Evolutionary conservation across 2,888 invertebrate genomes (phyloP).

Genomic region (Hemaris fuciformis): DNA sequence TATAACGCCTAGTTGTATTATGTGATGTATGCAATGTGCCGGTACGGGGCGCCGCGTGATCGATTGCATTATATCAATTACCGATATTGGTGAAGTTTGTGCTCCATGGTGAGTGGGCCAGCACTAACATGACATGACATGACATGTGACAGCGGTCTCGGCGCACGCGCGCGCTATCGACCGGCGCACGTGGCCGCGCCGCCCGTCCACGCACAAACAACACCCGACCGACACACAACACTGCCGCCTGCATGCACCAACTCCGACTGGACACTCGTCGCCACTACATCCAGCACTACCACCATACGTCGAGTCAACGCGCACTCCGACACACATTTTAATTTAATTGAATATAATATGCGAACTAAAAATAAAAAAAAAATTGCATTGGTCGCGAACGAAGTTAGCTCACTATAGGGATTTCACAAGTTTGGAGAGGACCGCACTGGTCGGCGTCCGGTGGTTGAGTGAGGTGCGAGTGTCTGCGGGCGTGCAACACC

Average conservation of each 20-base stretch:
- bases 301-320: not conserved
- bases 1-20: not conserved
- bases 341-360: too few species aligned
- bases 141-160: conserved; percentile 46
- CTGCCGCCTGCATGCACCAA: not conserved
- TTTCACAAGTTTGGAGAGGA: conserved; percentile 27
- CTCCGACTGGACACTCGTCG: not conserved
- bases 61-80: not conserved
- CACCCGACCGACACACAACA: conserved; percentile 17
- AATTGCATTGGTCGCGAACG: not conserved
- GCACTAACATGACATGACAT: conserved; percentile 18
- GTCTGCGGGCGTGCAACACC: conserved; percentile 58
- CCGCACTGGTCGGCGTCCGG: conserved; percentile 40
- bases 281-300: not conserved
- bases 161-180: conserved; percentile 71
- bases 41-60: not conserved
- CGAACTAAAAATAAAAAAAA: too few species aligned
- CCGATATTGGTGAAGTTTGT: not conserved
- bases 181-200: conserved; percentile 64
- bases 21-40: not conserved
- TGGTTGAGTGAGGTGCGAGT: conserved; percentile 52
- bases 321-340: too few species aligned
- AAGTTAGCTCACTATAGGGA: not conserved
- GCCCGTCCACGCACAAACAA: conserved; percentile 42
- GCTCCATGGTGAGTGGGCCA: not conserved